A percentile compares a stretch with the other conserved stretches of the same genome.
Conservation (phyloP, 2,113 vertebrate genomes). For the Dromiciops gliroides region DNA sequence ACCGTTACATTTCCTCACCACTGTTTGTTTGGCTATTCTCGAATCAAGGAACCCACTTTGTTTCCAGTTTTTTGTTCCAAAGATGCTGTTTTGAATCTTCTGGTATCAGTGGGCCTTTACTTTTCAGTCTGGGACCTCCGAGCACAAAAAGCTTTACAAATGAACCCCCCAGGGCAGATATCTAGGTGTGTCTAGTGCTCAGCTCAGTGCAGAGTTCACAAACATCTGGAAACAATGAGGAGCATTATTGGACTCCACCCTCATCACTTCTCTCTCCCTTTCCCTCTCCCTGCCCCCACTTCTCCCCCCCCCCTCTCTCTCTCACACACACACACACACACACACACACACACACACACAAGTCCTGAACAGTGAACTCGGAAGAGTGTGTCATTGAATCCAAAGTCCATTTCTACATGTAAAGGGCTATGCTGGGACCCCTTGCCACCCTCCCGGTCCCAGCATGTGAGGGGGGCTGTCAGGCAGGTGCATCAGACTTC, state of each 20-base stretch:
- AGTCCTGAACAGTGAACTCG: neutral
- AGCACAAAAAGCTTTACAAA: too few species aligned
- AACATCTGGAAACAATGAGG: neutral
- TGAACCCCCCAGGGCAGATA: neutral
- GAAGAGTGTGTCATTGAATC: neutral
- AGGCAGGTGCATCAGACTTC: neutral
- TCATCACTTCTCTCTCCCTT: too few species aligned
- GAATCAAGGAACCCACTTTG: neutral
- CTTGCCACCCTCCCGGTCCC: neutral
- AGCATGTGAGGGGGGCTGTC: too few species aligned
- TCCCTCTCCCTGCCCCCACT: too few species aligned
- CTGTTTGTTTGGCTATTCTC: too few species aligned
- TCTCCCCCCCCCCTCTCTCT: too few species aligned
- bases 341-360: neutral
- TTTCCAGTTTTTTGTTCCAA: neutral
- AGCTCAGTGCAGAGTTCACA: neutral
- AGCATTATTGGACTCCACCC: neutral
- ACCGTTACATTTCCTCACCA: neutral
- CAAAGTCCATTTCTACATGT: neutral
- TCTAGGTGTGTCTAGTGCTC: neutral
- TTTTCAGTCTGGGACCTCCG: neutral
- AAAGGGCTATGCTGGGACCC: neutral
- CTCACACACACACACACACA: neutral
- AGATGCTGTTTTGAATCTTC: neutral
- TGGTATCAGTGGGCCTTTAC: neutral